Evolutionary conservation across 1,140 invertebrate species (phyloP).

Genomic region (Drosophila tani): DNA sequence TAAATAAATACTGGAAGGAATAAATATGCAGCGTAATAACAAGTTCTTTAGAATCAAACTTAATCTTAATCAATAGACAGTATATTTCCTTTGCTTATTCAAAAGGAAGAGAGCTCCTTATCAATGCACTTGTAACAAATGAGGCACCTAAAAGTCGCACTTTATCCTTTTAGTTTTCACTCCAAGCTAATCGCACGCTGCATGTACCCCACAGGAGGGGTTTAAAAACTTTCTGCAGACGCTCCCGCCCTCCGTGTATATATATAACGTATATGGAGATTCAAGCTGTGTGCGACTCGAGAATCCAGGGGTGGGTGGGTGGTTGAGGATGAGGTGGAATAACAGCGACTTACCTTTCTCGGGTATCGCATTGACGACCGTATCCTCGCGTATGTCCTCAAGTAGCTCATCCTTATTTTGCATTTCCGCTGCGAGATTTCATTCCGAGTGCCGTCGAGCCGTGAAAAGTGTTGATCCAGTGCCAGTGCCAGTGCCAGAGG

Average conservation of each 20-base stretch:
- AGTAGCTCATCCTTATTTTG: conserved; percentile 84
- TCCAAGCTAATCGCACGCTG: conserved; percentile 11
- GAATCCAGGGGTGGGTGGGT: neutral
- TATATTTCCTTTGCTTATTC: too few species aligned
- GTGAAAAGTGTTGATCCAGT: conserved; percentile 40
- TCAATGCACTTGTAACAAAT: conserved; percentile 2
- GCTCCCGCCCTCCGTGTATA: neutral
- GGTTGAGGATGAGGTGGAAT: neutral
- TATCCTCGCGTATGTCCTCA: conserved; percentile 83
- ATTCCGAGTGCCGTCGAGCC: conserved; percentile 22
- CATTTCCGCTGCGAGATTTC: conserved; percentile 71
- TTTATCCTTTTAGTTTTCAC: neutral
- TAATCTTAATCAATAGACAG: neutral
- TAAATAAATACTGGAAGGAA: too few species aligned
- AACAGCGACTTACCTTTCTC: conserved; percentile 77
- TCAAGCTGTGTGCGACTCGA: conserved; percentile 12
- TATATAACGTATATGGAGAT: conserved; percentile 8
- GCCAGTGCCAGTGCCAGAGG: neutral
- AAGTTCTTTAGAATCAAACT: too few species aligned
- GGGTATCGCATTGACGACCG: conserved; percentile 77
- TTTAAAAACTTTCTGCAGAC: conserved; percentile 2
- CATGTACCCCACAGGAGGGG: conserved; percentile 12
- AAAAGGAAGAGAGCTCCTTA: neutral
- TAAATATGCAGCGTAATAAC: neutral
- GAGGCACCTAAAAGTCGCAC: conserved; percentile 5